Evolutionary conservation across 2,797 vertebrate genomes (phyloP).

Genomic region (Peromyscus eremicus): DNA sequence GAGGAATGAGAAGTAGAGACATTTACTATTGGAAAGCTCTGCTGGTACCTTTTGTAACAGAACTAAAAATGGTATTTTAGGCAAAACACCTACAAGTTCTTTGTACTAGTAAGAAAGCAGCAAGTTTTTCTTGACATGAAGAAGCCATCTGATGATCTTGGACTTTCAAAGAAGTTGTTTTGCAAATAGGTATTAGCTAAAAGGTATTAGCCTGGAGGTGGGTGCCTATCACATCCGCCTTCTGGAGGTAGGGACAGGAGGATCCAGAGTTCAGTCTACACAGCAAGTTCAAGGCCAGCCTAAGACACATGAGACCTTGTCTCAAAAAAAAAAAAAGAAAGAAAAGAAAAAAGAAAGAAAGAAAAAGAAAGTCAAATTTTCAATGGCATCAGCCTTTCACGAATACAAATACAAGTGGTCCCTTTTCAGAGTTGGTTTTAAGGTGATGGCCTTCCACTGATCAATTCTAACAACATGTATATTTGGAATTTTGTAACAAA

Average conservation of each 20-base stretch:
- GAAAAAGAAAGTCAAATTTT: slow-evolving; percentile 7
- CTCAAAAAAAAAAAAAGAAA: background rate
- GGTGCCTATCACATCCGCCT: background rate
- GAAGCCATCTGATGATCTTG: slow-evolving; percentile 38
- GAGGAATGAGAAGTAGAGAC: slow-evolving; percentile 65
- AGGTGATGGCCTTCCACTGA: background rate
- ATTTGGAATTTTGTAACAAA: slow-evolving; percentile 36
- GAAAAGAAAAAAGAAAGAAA: no score
- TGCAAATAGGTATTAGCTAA: slow-evolving; percentile 38
- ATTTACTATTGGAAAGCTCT: slow-evolving; percentile 70
- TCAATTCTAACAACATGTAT: slow-evolving; percentile 6
- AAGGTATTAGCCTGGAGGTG: background rate
- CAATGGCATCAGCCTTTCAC: slow-evolving; percentile 32
- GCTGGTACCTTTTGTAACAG: slow-evolving; percentile 47
- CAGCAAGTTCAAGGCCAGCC: background rate
- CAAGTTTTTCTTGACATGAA: slow-evolving; percentile 8
- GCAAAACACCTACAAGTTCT: slow-evolving; percentile 74
- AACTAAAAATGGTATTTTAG: slow-evolving; percentile 63
- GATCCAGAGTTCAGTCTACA: background rate
- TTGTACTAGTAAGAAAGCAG: slow-evolving; percentile 23
- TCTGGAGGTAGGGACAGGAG: no score
- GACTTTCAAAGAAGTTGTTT: slow-evolving; percentile 20
- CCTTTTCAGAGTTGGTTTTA: slow-evolving; percentile 34
- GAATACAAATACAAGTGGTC: slow-evolving; percentile 43
- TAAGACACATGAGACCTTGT: background rate